These are phyloP conservation scores for Darevskia nairensis DNA, from an alignment of 2,797 vertebrate species.

Conservation along the genomic window DNA sequence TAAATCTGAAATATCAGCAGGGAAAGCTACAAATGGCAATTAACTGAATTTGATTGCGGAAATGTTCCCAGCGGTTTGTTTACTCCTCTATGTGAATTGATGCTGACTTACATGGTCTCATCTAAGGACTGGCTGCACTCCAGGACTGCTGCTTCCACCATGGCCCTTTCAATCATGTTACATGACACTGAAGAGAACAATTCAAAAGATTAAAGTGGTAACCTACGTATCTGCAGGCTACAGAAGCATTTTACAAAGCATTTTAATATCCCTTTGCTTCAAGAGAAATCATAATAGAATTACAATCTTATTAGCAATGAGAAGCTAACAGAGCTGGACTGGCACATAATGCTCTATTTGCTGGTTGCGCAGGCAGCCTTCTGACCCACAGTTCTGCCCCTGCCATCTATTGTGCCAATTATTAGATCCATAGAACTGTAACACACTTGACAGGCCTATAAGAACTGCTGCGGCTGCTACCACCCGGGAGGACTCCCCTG, in stretches of 20 bases:
- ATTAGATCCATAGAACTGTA: background rate
- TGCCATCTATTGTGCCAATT: background rate
- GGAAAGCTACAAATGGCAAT: constrained; percentile 26
- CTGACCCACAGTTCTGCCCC: no score
- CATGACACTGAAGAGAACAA: constrained; percentile 86
- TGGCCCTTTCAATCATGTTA: constrained; percentile 89
- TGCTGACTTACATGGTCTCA: constrained; percentile 86
- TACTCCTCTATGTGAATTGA: background rate
- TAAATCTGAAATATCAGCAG: constrained; percentile 24
- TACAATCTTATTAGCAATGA: background rate
- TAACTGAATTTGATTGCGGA: background rate
- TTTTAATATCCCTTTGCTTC: background rate
- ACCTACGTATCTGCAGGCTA: background rate
- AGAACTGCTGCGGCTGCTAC: no score
- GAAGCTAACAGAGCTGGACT: no score
- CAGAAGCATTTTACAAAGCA: accelerated
- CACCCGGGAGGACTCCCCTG: no score
- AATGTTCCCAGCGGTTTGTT: constrained; percentile 15
- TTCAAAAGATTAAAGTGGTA: constrained; percentile 22
- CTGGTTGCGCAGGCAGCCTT: no score
- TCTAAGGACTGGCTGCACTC: constrained; percentile 92
- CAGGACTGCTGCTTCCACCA: constrained; percentile 89
- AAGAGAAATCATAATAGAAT: background rate
- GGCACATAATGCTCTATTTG: background rate
- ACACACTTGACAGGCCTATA: background rate